A percentile compares a stretch with the other conserved stretches of the same genome.
Conservation (phyloP, 2,113 vertebrate genomes). For the Charina bottae region DNA sequence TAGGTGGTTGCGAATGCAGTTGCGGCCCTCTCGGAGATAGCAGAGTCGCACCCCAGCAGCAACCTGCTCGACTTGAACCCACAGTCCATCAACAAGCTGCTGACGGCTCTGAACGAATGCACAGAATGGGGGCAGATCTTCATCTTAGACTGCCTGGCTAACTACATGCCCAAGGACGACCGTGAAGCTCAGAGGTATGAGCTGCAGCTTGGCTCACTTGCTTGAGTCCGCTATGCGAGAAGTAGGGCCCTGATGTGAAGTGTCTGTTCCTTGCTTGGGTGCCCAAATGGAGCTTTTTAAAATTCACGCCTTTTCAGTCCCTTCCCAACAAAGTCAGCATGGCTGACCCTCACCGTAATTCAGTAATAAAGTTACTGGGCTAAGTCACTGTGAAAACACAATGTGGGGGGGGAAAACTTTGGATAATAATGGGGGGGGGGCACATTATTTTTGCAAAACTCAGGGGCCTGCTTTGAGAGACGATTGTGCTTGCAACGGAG, state of each 20-base stretch:
- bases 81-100: conserved; percentile 97
- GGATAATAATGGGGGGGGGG: no score
- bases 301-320: background rate
- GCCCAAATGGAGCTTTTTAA: background rate
- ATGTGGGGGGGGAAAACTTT: no score
- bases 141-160: conserved; percentile 96
- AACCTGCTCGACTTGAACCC: conserved; percentile 97
- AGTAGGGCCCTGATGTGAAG: background rate
- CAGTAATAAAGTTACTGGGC: no score
- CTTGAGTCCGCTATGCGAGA: no score
- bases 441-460: no score
- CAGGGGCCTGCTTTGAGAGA: no score
- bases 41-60: conserved; percentile 96
- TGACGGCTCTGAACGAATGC: conserved; percentile 96
- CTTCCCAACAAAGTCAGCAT: background rate
- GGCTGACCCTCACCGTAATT: no score
- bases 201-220: no score
- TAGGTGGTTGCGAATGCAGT: conserved; percentile 97
- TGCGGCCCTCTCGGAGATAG: conserved; percentile 94
- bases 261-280: background rate
- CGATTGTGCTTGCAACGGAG: no score
- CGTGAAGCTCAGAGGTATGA: conserved; percentile 95
- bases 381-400: no score
- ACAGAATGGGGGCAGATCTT: conserved; percentile 99
- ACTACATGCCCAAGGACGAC: conserved; percentile 96